Evolutionary conservation across 2,113 vertebrate species (phyloP).

Genomic region (Mastomys natalensis): DNA sequence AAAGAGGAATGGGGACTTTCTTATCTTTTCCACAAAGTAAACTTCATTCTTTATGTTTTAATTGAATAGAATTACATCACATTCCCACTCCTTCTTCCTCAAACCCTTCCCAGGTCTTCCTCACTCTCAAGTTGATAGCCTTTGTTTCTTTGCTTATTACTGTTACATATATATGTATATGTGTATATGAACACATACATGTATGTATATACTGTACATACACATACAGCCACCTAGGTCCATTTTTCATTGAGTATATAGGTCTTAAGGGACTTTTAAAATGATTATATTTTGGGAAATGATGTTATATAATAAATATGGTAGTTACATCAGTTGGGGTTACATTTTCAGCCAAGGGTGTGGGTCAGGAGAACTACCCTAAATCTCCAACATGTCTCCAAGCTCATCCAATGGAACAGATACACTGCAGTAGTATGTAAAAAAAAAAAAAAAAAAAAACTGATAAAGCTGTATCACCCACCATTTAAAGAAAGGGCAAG

Average conservation of each 20-base stretch:
- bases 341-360: background rate
- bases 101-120: background rate
- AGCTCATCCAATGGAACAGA: background rate
- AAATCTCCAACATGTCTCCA: background rate
- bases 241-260: too few species aligned
- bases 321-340: background rate
- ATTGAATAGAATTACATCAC: background rate
- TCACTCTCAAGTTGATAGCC: background rate
- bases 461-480: background rate
- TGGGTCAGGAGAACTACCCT: background rate
- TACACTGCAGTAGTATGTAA: background rate
- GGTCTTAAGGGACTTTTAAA: background rate
- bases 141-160: background rate
- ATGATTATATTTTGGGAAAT: background rate
- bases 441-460: too few species aligned
- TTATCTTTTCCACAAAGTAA: background rate
- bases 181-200: background rate
- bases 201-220: accelerated
- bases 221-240: too few species aligned
- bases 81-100: background rate
- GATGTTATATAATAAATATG: background rate
- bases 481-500: background rate
- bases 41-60: background rate
- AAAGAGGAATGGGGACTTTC: background rate
- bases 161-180: background rate